Base-by-base conservation (phyloP, 2,113 vertebrate species). In the Podarcis muralis region DNA sequence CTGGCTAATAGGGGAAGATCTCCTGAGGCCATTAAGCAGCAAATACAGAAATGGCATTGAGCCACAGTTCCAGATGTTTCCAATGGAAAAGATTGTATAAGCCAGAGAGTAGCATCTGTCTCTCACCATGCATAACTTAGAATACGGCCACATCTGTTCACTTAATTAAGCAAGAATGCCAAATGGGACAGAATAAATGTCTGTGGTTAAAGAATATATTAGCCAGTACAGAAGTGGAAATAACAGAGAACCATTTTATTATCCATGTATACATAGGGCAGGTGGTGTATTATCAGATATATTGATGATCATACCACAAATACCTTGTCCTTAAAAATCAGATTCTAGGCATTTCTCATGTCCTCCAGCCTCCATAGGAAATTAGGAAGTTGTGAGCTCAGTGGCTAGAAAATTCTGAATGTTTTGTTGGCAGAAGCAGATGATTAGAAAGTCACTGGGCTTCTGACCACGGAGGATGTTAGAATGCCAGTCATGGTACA, bases 51-150 rank as follows among this genome's bases (percentile, higher is more conserved):
- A 75, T 95, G 95, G 92, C 91, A 90, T 2, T 91, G 92, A 94
- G 95, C 95, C 93, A 92, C 25, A 1, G 40, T 93, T 95, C 90
- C 97, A 97, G 97, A 96, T 97, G 97, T 88, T 96, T 94, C 85
- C 95, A 93, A 92, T 97, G 96, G 95, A 95, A 93, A 90, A 90
- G 81, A 84, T 71, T 80, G 91, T 94, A 93, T 88, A 92, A 96
- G 95, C 92, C 85, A 7, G 91, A 92, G 93, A 94, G 88, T 96
- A 95, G 93, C 96, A 97, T 96, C 96, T 96, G 81, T 95, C 96
- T 95, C 87, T 89, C 95, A 95, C 95, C 96, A 95, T 93, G 93
- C 92, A 90, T 40, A 92, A 93, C 91, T 91, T 89, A 74, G 88
- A 88, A 93, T 94, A 94, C 92, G 95, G 71, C 83, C 94, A 90